These are phyloP conservation scores for Nibea coibor DNA, from an alignment of 2,113 vertebrate genomes.

Conservation along the genomic window DNA sequence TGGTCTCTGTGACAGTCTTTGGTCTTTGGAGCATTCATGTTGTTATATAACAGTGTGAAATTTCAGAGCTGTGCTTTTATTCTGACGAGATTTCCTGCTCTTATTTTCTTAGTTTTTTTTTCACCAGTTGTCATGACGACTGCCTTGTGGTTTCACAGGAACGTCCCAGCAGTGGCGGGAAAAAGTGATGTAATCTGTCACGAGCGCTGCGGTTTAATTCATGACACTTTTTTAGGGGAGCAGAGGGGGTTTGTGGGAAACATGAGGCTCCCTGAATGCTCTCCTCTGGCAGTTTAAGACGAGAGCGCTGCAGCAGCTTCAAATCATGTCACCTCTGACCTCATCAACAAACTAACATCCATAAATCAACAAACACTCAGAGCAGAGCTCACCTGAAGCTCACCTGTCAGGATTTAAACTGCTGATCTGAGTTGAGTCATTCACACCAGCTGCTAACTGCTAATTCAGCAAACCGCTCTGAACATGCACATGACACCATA, in stretches of 20 bases:
- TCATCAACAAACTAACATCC: no score
- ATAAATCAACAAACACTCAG: no score
- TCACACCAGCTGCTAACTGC: no score
- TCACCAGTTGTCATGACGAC: slow-evolving; percentile 20
- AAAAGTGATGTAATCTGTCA: slow-evolving; percentile 78
- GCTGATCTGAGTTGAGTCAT: no score
- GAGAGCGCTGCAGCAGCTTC: background rate
- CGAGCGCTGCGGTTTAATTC: slow-evolving; percentile 48
- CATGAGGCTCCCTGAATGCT: background rate
- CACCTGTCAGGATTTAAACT: no score
- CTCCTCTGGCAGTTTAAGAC: slow-evolving; percentile 1
- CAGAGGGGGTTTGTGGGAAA: slow-evolving; percentile 21
- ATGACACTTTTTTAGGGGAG: slow-evolving; percentile 12
- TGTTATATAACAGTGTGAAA: slow-evolving; percentile 35
- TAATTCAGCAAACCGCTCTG: no score
- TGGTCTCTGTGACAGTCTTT: no score
- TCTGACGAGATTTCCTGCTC: slow-evolving; percentile 48
- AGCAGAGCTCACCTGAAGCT: no score
- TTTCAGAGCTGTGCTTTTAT: slow-evolving; percentile 26
- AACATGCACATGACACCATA: no score
- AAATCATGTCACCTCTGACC: background rate
- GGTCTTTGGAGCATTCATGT: background rate
- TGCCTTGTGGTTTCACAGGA: slow-evolving; percentile 55
- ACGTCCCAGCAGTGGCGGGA: slow-evolving; percentile 53
- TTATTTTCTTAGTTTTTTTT: slow-evolving; percentile 19